These are phyloP conservation scores for Sinosuthora webbiana DNA, from an alignment of 2,113 vertebrate species.

Conservation along the genomic window DNA sequence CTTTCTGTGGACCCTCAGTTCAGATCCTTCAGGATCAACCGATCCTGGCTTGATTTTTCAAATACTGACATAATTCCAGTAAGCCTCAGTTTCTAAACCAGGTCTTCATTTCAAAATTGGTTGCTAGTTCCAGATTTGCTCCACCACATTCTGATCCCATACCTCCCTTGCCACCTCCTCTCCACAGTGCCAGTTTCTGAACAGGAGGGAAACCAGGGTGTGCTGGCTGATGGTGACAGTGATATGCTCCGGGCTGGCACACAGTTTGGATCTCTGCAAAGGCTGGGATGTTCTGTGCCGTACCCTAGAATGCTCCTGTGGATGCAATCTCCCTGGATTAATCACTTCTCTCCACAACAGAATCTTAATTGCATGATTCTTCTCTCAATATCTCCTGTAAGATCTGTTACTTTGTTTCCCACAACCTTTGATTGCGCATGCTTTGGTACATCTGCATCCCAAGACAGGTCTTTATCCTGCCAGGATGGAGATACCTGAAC, in stretches of 20 bases:
- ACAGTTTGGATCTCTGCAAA: neutral
- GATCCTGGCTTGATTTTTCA: rapidly evolving
- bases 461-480: neutral
- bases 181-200: neutral
- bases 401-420: neutral
- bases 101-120: neutral
- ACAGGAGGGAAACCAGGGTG: neutral
- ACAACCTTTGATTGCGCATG: neutral
- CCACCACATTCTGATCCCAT: neutral
- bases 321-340: neutral
- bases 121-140: neutral
- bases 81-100: neutral
- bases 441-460: neutral
- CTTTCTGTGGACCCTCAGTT: neutral
- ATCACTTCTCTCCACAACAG: neutral
- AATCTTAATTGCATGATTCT: neutral
- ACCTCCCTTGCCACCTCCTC: neutral
- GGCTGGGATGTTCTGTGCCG: neutral
- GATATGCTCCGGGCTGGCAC: neutral
- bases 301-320: neutral
- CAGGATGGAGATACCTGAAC: neutral
- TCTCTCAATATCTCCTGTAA: neutral
- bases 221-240: neutral
- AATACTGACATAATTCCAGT: neutral
- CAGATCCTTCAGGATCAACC: neutral